These are phyloP conservation scores for Drosophila nikananu DNA, from an alignment of 1,140 invertebrate genomes.

Conservation along the genomic window DNA sequence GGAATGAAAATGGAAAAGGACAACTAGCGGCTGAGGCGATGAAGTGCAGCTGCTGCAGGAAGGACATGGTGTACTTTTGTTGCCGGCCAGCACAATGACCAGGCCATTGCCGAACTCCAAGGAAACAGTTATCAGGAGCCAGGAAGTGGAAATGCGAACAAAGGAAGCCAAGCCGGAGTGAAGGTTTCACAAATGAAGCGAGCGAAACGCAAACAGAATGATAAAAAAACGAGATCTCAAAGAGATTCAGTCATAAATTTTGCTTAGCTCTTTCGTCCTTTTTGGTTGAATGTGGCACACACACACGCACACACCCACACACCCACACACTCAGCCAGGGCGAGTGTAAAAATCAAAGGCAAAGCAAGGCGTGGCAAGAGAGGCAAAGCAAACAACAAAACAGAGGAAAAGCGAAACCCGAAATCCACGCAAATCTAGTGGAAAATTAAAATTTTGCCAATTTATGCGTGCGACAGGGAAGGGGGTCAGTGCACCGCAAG, in stretches of 20 bases:
- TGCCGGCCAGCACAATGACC: constrained; percentile 1
- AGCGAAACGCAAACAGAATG: constrained; percentile 36
- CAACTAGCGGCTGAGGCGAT: neutral
- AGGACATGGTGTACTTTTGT: neutral
- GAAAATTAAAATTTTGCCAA: constrained; percentile 74
- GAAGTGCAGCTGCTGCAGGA: constrained; percentile 7
- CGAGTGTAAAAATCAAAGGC: constrained; percentile 45
- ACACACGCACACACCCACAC: neutral
- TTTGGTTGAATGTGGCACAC: neutral
- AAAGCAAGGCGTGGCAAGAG: constrained; percentile 1
- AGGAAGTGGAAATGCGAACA: neutral
- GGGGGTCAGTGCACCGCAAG: neutral
- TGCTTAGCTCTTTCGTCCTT: constrained; percentile 6
- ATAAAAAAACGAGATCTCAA: constrained; percentile 38
- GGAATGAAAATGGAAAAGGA: neutral
- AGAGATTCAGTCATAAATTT: constrained; percentile 57
- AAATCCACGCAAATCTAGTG: constrained; percentile 74
- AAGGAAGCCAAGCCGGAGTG: constrained; percentile 5
- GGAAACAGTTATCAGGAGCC: neutral
- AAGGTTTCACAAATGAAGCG: constrained; percentile 43
- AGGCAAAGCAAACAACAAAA: constrained; percentile 9
- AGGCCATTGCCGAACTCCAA: neutral
- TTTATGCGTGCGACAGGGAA: constrained; percentile 48
- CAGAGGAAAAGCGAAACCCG: constrained; percentile 2
- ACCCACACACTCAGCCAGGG: neutral